phyloP scores from a whole-genome alignment of 1,140 invertebrate genomes.

The Neodiprion virginianus region DNA sequence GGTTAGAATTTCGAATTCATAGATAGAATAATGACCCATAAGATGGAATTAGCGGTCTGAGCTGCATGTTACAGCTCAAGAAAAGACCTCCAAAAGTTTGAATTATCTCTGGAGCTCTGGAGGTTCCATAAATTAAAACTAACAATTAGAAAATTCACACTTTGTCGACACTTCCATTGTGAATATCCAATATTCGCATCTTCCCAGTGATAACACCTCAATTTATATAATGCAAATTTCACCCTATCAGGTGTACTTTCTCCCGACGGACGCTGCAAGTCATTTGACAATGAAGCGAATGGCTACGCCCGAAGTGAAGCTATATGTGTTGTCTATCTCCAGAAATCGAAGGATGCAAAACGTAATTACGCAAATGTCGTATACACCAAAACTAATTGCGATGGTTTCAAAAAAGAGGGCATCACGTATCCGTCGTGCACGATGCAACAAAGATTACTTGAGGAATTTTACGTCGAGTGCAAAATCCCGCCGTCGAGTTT shows the following conservation, averaged over 20 bases:
- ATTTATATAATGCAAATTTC: too few relatives aligned
- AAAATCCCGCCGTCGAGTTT: constrained; percentile 73
- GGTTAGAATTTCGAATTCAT: too few relatives aligned
- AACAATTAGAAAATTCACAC: too few relatives aligned
- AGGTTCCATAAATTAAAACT: too few relatives aligned
- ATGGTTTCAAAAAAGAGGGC: constrained; percentile 79
- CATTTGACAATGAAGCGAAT: constrained; percentile 80
- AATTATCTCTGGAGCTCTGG: too few relatives aligned
- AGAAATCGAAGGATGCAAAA: constrained; percentile 64
- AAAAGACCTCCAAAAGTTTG: too few relatives aligned
- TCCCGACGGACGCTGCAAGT: constrained; percentile 81
- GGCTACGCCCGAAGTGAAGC: constrained; percentile 76
- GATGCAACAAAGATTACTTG: constrained; percentile 77
- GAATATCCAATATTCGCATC: too few relatives aligned
- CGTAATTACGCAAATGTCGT: constrained; percentile 73
- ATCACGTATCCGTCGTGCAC: constrained; percentile 87
- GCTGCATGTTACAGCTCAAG: too few relatives aligned
- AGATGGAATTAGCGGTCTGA: too few relatives aligned
- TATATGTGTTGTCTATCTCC: constrained; percentile 76
- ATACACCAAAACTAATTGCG: constrained; percentile 79
- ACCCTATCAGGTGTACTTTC: constrained; percentile 80
- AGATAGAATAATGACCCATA: too few relatives aligned
- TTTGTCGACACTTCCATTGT: too few relatives aligned
- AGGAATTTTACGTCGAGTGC: constrained; percentile 82
- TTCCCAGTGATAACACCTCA: too few relatives aligned